Conservation (phyloP, 2,797 vertebrate species). For the Linurgus olivaceus region DNA sequence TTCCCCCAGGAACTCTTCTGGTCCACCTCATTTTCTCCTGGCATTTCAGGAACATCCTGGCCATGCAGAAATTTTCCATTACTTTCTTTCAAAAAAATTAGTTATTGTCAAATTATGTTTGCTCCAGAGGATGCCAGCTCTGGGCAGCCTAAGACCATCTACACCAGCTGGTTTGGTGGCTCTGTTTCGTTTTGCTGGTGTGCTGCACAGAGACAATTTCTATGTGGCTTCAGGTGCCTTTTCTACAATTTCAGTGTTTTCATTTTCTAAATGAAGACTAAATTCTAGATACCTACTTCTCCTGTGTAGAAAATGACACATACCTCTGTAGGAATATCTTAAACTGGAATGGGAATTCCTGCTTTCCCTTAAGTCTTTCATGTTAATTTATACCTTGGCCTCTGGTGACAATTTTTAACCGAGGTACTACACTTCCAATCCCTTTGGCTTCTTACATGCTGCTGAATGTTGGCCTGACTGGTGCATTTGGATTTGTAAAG, state of each 20-base stretch:
- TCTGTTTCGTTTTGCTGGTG: background rate
- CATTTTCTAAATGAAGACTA: background rate
- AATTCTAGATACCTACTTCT: background rate
- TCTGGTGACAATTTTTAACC: background rate
- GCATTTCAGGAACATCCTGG: background rate
- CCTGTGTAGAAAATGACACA: background rate
- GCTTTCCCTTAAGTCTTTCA: background rate
- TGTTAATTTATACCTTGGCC: background rate
- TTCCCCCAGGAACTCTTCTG: background rate
- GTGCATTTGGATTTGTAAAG: background rate
- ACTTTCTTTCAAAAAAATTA: background rate
- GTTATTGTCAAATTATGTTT: background rate
- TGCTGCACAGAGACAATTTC: background rate
- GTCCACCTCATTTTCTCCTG: background rate
- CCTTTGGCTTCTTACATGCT: background rate
- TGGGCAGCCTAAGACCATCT: background rate
- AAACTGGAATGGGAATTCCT: background rate
- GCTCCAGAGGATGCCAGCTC: background rate
- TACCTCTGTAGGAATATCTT: background rate
- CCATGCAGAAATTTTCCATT: background rate
- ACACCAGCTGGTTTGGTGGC: background rate
- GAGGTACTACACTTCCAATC: background rate
- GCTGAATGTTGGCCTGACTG: background rate
- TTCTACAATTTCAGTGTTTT: background rate
- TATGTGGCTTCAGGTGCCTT: background rate